A percentile compares a stretch with the other conserved stretches of the same genome.
phyloP scores from a whole-genome alignment of 2,888 invertebrate species.

The Andrena hattorfiana region DNA sequence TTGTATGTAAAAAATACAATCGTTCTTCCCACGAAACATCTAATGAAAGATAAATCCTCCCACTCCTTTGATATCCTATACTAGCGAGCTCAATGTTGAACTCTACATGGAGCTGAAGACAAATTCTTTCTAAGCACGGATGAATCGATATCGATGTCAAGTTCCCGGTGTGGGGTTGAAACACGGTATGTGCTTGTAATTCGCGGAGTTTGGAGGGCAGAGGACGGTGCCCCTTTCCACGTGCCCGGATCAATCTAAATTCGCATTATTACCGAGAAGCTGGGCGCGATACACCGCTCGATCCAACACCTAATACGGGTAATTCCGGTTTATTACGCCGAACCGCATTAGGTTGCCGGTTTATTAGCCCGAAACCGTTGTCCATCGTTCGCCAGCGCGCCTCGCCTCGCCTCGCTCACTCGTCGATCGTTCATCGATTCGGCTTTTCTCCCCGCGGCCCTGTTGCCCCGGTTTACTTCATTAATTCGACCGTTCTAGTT shows the following conservation, averaged over 20 bases:
- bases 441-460: slow-evolving; percentile 10
- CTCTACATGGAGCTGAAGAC: no score
- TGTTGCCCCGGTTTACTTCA: slow-evolving; percentile 49
- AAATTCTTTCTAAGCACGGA: no score
- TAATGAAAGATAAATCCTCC: no score
- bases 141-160: slow-evolving; percentile 15
- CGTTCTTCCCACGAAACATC: no score
- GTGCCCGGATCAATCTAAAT: slow-evolving; percentile 74
- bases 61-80: no score
- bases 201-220: slow-evolving; percentile 40
- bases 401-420: neutral
- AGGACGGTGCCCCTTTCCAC: slow-evolving; percentile 32
- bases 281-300: slow-evolving; percentile 72
- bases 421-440: slow-evolving; percentile 47
- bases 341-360: slow-evolving; percentile 77
- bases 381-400: slow-evolving; percentile 46
- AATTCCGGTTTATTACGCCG: slow-evolving; percentile 78
- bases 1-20: no score
- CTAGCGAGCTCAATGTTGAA: no score
- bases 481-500: slow-evolving; percentile 47
- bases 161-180: neutral
- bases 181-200: slow-evolving; percentile 15
- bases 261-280: slow-evolving; percentile 76
- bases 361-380: slow-evolving; percentile 72
- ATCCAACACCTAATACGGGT: slow-evolving; percentile 77